These are phyloP conservation scores for Hiodon alosoides DNA, from an alignment of 2,113 vertebrate genomes.

Conservation along the genomic window DNA sequence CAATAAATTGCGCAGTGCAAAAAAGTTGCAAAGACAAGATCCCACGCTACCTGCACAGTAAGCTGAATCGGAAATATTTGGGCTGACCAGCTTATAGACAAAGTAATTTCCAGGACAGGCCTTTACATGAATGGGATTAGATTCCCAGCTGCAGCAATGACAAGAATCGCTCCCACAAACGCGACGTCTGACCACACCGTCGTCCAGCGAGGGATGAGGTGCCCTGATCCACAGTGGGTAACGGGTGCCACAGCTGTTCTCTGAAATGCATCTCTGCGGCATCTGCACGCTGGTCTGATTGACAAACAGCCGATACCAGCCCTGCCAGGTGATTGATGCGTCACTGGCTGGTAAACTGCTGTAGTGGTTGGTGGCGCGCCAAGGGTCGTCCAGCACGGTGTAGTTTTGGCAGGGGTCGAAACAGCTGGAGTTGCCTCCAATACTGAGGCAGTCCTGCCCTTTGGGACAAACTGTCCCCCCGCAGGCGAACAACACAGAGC, in stretches of 20 bases:
- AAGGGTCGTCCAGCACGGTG: conserved; percentile 36
- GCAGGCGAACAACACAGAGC: conserved; percentile 26
- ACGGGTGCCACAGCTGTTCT: conserved; percentile 36
- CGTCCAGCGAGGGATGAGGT: conserved; percentile 36
- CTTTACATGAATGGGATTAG: conserved; percentile 40
- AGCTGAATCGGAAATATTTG: accelerated
- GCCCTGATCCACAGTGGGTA: conserved; percentile 29
- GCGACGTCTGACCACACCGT: conserved; percentile 24
- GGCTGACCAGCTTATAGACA: conserved; percentile 42
- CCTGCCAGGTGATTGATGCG: background rate
- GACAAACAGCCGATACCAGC: conserved; percentile 48
- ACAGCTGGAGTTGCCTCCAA: conserved; percentile 14
- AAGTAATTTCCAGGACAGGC: conserved; percentile 41
- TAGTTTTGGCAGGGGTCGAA: conserved; percentile 42
- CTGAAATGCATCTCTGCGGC: conserved; percentile 35
- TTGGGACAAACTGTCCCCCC: conserved; percentile 20
- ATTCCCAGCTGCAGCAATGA: background rate
- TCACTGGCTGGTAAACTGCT: conserved; percentile 13
- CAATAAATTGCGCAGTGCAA: background rate
- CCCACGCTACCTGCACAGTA: conserved; percentile 47
- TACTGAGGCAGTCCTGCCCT: conserved; percentile 38
- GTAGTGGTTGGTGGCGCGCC: conserved; percentile 38
- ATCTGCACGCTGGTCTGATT: conserved; percentile 29
- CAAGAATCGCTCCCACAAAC: accelerated
- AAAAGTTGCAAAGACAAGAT: background rate